Evolutionary conservation across 2,797 vertebrate species (phyloP), one percentile per base, ranked within the genome.

Genomic region (Lycodopsis pacificus): DNA sequence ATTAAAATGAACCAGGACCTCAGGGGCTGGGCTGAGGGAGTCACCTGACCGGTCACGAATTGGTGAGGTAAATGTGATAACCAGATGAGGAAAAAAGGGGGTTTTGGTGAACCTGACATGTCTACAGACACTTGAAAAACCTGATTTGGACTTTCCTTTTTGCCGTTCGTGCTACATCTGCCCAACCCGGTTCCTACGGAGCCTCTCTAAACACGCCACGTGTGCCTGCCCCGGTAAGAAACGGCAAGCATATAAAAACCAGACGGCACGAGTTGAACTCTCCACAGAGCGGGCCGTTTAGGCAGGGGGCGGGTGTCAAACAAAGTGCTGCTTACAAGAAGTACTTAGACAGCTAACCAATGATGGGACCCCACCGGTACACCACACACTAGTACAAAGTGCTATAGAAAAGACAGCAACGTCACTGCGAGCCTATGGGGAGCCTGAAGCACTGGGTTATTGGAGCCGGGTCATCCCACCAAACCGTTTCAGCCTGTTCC

Each of bases 361-460:
- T 80, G 73, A 82, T 74, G 61, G 67, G 73, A 92, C 78, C 34
- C 82, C 85, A 90, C 80, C 7, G 74, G 76, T 48, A 85, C 88
- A 80, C 79, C 78, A 90, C 87, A 85, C 74, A 73, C 56, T 71
- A 80, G 73, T 70, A 93, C 92, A 89, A 94, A 94, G 89, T 90
- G 92, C 91, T 88, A 88, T 71, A 84, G 78, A 88, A 89, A 83
- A 83, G 72, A 91, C 80, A 80, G 79, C 85, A 65, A 90, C 68
- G 66, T 74, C 87, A 88, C 86, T 77, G 88, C 15, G 48, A 84
- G 83, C 82, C 79, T 83, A 88, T 27, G 2, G 67, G 76, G 79
- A 89, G 82, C 79, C 79, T 82, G 58, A 77, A 88, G 74, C 71
- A 79, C 77, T 19, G 75, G 57, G 44, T 70, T 58, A 48, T 17